Evolutionary conservation across 2,797 vertebrate genomes (phyloP).

Genomic region (Staurois parvus): DNA sequence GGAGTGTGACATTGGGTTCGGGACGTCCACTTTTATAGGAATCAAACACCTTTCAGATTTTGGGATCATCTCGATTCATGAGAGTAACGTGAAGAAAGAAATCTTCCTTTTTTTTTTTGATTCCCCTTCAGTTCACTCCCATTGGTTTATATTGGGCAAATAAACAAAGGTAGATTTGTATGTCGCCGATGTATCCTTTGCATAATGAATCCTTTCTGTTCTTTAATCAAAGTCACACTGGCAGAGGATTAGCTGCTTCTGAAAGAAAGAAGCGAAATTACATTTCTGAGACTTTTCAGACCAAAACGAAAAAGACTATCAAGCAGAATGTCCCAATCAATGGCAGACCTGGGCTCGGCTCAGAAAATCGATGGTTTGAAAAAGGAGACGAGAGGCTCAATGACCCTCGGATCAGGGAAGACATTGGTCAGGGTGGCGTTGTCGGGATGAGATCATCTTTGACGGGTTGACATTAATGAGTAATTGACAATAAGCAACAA

Average conservation of each 20-base stretch:
- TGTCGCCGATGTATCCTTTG: background rate
- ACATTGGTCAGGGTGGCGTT: background rate
- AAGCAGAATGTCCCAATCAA: conserved; percentile 35
- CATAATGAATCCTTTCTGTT: conserved; percentile 36
- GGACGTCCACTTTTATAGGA: too few relatives aligned
- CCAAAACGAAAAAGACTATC: conserved; percentile 18
- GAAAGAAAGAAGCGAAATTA: conserved; percentile 49
- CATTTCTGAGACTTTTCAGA: conserved; percentile 52
- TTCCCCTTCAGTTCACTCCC: background rate
- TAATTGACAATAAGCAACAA: conserved; percentile 31
- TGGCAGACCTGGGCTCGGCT: conserved; percentile 19
- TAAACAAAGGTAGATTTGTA: background rate
- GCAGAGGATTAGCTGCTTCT: conserved; percentile 16
- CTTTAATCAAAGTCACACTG: conserved; percentile 35
- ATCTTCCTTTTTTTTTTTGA: background rate
- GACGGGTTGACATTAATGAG: conserved; percentile 34
- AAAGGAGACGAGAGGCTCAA: conserved; percentile 38
- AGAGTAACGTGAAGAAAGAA: background rate
- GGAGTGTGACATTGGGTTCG: too few relatives aligned
- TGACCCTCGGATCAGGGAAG: conserved; percentile 28
- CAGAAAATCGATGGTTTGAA: conserved; percentile 48
- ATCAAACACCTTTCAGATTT: too few relatives aligned
- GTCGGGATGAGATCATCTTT: conserved; percentile 20
- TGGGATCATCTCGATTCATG: too few relatives aligned
- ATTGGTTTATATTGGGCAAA: background rate